These are phyloP conservation scores for Schrankia costaestrigalis DNA, from an alignment of 2,888 invertebrate species.

Conservation along the genomic window DNA sequence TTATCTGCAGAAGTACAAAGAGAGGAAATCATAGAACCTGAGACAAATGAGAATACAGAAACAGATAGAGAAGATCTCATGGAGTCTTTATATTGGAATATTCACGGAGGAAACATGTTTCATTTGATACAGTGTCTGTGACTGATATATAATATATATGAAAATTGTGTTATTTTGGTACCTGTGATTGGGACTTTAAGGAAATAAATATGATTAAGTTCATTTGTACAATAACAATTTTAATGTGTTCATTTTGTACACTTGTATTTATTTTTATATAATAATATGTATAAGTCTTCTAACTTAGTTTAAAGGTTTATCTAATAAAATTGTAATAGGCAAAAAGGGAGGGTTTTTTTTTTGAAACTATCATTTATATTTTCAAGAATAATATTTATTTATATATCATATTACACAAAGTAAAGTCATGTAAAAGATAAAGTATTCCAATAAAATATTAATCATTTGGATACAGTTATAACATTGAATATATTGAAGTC, in stretches of 20 bases:
- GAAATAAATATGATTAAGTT: conserved; percentile 14
- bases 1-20: conserved; percentile 80
- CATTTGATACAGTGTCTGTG: conserved; percentile 74
- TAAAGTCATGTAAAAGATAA: conserved; percentile 39
- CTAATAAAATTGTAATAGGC: conserved; percentile 58
- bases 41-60: conserved; percentile 73
- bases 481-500: conserved; percentile 33
- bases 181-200: conserved; percentile 48
- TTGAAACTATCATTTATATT: conserved; percentile 41
- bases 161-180: conserved; percentile 34
- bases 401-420: conserved; percentile 37
- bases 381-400: conserved; percentile 43
- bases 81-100: conserved; percentile 82
- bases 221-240: conserved; percentile 33
- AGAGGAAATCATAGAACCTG: conserved; percentile 70
- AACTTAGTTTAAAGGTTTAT: conserved; percentile 46
- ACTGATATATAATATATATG: conserved; percentile 38
- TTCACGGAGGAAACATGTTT: conserved; percentile 83
- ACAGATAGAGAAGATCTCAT: conserved; percentile 69
- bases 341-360: conserved; percentile 62
- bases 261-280: conserved; percentile 27
- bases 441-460: conserved; percentile 36
- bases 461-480: conserved; percentile 42
- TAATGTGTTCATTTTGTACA: conserved; percentile 53
- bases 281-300: conserved; percentile 27